Base-by-base conservation (phyloP, 2,113 vertebrate genomes). In the Perca schrenkii region DNA sequence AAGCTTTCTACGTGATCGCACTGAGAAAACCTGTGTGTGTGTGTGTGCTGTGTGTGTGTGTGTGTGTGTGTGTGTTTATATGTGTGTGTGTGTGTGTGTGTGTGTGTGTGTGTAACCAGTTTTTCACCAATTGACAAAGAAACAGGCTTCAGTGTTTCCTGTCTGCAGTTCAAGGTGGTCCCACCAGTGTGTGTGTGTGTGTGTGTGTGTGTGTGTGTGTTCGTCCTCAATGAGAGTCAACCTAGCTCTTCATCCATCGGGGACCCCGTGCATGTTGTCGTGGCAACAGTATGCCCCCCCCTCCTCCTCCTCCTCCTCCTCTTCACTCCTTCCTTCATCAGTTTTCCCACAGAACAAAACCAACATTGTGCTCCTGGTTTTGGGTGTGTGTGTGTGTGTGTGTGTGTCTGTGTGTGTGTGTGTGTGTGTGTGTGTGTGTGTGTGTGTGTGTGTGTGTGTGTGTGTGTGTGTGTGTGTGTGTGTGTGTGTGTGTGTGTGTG, bases 341-440 rank as follows among this genome's bases (percentile, higher is more conserved):
- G 78, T 91, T 93, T 94, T 93, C 89, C 77, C 85, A 86, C 86
- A 80, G 86, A 95, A 96, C 94, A 96, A 95, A 94, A 94, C 91
- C 88, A 91, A 92, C 94, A 94, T 94, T 96, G 95, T 96, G 85
- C 86, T 70, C 79, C 77, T 68, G 80, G 53, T 77, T 82, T 15
- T 57, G 0, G 0, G 10, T 76, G n/a, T 63, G 73, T 68, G 68
- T 82, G 75, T 81, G 74, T 70, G 80, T 77, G 58, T 79, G 61
- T 74, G 78, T 36, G 75, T 54, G 78, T 56, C 65, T 46, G 68
- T 40, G 52, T 3, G 78, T 75, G 68, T n/a, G n/a, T 36, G 56
- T 79, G 70, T 62, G 53, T 73, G 71, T 77, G 62, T 73, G 36
- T 67, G 65, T 16, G 61, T 31, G 57, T 34, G 74, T 46, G 61